Evolutionary conservation across 2,888 invertebrate genomes (phyloP), one percentile per base, ranked within the genome.

Genomic region (Watsonalla cultraria): DNA sequence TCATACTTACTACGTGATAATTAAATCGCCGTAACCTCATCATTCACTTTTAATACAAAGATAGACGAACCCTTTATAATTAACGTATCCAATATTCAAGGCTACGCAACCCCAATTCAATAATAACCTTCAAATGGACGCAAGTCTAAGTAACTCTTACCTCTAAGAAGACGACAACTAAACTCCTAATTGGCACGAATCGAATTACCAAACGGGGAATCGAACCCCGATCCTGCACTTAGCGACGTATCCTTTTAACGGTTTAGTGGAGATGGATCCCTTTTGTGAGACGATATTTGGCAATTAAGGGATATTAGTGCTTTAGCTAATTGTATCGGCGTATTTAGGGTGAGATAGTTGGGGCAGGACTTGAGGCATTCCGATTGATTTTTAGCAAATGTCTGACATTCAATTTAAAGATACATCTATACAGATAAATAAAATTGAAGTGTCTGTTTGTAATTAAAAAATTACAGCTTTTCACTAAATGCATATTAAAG

Each of bases 181-280:
- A 87, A 86, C 84, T 86, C 73, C 80, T 90, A 90, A 90, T 90
- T 90, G 90, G 84, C 72, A 70, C 73, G 80, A 90, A 90, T 90
- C 88, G 81, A 90, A 87, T 90, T 90, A 90, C 86, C 80, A 69
- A 81, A 82, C 81, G 74, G 84, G 79, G 87, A 86, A 89, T 88
- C 88, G 88, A 89, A 86, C 84, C 87, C 79, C 85, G 81, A 89
- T 88, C 84, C 74, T 67, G 86, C 90, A 90, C 90, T 90, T 87
- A 89, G 79, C 76, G 74, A 73, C 70, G 78, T 82, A 86, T 86
- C 90, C 90, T 87, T 90, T 90, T 90, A 90, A 88, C 89, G 90
- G 89, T 88, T 90, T 88, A 89, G 86, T 87, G 80, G 76, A 85
- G 86, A 80, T 70, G 82, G 78, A 86, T 84, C 86, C 86, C 85